These are phyloP conservation scores for Drosophila bunnanda DNA, from an alignment of 2,888 invertebrate species.

Conservation along the genomic window DNA sequence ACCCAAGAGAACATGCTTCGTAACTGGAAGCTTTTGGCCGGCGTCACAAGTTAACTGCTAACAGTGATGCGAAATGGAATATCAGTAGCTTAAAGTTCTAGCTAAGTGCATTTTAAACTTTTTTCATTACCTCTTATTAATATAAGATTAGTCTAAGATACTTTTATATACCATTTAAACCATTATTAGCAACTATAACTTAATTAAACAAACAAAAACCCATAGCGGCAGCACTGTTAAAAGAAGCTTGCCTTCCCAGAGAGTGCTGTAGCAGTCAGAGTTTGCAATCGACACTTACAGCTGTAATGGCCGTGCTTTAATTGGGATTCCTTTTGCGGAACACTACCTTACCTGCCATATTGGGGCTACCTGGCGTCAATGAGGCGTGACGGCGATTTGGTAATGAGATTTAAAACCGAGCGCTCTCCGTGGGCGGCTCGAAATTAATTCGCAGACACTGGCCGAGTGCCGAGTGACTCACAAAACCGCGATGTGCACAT, in stretches of 20 bases:
- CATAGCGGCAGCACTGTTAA: background rate
- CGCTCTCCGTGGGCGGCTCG: slow-evolving; percentile 22
- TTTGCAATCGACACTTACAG: background rate
- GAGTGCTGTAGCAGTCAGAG: slow-evolving; percentile 19
- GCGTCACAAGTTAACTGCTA: background rate
- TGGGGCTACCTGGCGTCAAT: slow-evolving; percentile 35
- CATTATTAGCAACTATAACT: background rate
- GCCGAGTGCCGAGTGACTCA: slow-evolving; percentile 24
- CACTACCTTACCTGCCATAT: slow-evolving; percentile 31
- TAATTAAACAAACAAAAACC: background rate
- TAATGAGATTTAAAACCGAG: slow-evolving; percentile 28
- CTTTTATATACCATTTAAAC: background rate
- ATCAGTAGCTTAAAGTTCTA: background rate
- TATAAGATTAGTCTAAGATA: too few species aligned
- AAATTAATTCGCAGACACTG: slow-evolving; percentile 32
- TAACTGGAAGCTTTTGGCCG: slow-evolving; percentile 12
- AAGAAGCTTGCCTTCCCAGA: background rate
- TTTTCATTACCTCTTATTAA: too few species aligned
- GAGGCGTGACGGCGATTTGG: slow-evolving; percentile 44
- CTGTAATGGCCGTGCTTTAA: slow-evolving; percentile 9
- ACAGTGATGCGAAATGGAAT: background rate
- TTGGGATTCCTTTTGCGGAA: slow-evolving; percentile 26
- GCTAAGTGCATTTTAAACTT: background rate
- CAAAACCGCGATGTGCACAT: slow-evolving; percentile 33
- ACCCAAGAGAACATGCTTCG: slow-evolving; percentile 1